These are phyloP conservation scores for Phanerotoma sp. DNA, from an alignment of 2,888 invertebrate genomes.

Conservation along the genomic window DNA sequence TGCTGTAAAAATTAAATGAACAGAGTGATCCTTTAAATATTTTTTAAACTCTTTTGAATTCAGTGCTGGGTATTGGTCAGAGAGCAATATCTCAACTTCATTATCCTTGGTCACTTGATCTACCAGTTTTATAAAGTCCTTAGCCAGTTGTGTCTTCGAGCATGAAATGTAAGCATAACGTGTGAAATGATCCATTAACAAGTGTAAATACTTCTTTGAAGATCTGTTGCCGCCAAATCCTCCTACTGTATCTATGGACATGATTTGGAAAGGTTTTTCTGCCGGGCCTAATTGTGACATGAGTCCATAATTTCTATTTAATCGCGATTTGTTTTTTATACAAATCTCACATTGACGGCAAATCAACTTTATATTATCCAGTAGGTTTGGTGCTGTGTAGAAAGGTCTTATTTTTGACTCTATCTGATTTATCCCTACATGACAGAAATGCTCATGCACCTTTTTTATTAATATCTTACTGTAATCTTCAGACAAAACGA, in stretches of 20 bases:
- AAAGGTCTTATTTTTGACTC: conserved; percentile 23
- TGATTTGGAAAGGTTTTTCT: conserved; percentile 38
- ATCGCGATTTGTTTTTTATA: conserved; percentile 43
- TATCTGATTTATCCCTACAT: conserved; percentile 30
- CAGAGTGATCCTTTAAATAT: conserved; percentile 29
- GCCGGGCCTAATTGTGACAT: conserved; percentile 42
- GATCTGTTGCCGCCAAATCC: conserved; percentile 39
- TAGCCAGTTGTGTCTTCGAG: conserved; percentile 35
- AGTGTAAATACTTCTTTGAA: conserved; percentile 42
- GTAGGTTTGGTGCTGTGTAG: conserved; percentile 28
- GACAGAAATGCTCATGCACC: conserved; percentile 26
- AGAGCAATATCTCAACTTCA: conserved; percentile 30
- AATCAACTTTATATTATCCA: conserved; percentile 29
- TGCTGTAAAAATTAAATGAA: conserved; percentile 39
- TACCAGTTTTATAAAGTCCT: conserved; percentile 38
- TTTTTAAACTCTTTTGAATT: conserved; percentile 36
- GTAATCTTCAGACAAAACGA: conserved; percentile 27
- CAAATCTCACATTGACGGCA: conserved; percentile 36
- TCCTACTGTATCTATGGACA: conserved; percentile 43
- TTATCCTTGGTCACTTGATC: conserved; percentile 15
- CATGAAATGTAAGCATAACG: conserved; percentile 37
- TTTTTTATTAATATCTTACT: conserved; percentile 28
- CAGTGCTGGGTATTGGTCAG: conserved; percentile 39
- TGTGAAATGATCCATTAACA: conserved; percentile 38
- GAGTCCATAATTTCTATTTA: conserved; percentile 32